These are phyloP conservation scores for Myrmecobius fasciatus DNA, from an alignment of 2,113 vertebrate species.

Conservation along the genomic window DNA sequence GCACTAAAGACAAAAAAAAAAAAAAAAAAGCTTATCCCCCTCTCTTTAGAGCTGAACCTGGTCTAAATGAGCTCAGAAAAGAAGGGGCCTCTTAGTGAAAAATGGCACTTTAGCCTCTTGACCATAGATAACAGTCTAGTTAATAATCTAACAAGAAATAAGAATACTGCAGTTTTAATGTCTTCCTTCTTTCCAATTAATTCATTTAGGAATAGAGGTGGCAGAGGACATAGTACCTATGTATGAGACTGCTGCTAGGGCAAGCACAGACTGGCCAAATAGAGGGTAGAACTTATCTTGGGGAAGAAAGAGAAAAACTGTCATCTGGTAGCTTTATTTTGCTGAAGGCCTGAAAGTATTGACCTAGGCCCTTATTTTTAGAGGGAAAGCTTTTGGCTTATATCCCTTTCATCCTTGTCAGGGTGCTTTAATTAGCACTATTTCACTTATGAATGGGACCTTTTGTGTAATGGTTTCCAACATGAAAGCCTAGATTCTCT, in stretches of 20 bases:
- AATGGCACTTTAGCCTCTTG: neutral
- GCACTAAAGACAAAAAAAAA: neutral
- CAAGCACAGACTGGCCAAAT: neutral
- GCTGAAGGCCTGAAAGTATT: neutral
- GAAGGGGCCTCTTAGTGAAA: neutral
- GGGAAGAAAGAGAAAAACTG: neutral
- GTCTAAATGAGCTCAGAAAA: neutral
- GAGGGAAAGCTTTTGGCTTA: neutral
- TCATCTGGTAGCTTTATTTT: neutral
- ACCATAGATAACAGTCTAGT: neutral
- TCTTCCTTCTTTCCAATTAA: neutral
- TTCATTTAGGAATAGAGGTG: neutral
- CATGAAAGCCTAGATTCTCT: neutral
- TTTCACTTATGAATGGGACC: neutral
- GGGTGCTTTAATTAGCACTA: neutral
- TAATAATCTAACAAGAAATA: neutral
- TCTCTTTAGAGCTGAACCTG: neutral
- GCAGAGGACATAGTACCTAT: neutral
- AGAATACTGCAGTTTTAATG: neutral
- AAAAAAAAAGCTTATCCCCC: neutral
- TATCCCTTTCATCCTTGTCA: neutral
- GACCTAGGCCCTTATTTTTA: neutral
- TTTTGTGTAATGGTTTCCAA: neutral
- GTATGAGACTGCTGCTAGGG: neutral
- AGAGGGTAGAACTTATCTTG: neutral